Evolutionary conservation across 2,797 vertebrate genomes (phyloP), one percentile per base, ranked within the genome.

Genomic region (Phrynocephalus forsythii): DNA sequence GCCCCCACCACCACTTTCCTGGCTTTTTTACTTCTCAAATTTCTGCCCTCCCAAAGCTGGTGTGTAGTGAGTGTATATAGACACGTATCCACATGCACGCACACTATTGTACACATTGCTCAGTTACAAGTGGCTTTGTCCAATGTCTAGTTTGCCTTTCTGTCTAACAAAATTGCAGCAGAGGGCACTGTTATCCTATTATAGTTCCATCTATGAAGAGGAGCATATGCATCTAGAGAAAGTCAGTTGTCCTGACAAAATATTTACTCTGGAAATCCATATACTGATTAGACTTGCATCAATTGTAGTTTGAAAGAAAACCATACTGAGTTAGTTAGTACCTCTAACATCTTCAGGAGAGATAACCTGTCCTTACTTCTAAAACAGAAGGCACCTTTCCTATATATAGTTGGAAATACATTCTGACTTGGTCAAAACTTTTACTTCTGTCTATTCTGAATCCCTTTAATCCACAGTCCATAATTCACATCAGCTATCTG

Each of bases 151-250:
- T 69, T 77, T 56, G 16, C 33, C 28, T 48, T n/a, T 77, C 48
- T 82, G 66, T 77, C 68, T 44, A 88, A n/a, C 60, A 69, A 44
- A 38, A 48, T 73, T 85, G 66, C 50, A 86, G 67, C 80, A 86
- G 84, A 69, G 80, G 82, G 73, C 79, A 63, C 67, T 83, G 24
- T 86, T 72, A 44, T 60, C 56, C 26, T 15, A 73, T 66, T 24
- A 48, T 82, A 89, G 20, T 5, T 63, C 24, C 10, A 67, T 28
- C 18, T 78, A 60, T 30, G 18, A 7, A 71, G 18, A 68, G 50
- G 20, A 60, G 30, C 20, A 16, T 18, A 56, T 68, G 71, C 16
- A 15, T 71, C 26, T 9, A 30, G 30, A 44, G 7, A 26, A 72
- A 4, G 30, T 79, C 67, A 63, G 3, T 68, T 48, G 38, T 69